Evolutionary conservation across 2,797 vertebrate genomes (phyloP).

Genomic region (Phyllotis vaccarum): DNA sequence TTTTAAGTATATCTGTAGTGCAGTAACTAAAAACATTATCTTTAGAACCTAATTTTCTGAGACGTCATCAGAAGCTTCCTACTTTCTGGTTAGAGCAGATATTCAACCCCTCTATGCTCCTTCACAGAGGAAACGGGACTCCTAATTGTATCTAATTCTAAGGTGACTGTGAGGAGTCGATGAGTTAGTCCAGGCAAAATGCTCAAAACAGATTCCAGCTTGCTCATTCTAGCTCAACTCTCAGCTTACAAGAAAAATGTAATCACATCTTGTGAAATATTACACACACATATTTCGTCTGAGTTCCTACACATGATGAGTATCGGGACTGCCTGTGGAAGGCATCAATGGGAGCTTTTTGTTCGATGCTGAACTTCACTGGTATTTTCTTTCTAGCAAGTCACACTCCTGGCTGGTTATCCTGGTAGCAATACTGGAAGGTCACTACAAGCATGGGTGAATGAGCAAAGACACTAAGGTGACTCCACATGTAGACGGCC

Average conservation of each 20-base stretch:
- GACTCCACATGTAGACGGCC: constrained; percentile 36
- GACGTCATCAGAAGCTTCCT: neutral
- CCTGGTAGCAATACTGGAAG: constrained; percentile 24
- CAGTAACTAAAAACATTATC: neutral
- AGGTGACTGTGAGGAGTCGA: neutral
- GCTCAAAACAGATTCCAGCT: constrained; percentile 30
- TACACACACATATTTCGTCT: neutral
- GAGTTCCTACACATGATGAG: constrained; percentile 6
- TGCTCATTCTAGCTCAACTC: neutral
- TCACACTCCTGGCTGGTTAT: constrained; percentile 42
- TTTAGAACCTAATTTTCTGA: neutral
- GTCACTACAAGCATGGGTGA: neutral
- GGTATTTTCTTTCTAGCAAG: constrained; percentile 55
- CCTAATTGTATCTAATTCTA: neutral
- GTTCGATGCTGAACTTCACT: constrained; percentile 29
- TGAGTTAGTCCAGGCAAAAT: neutral
- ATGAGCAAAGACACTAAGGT: neutral
- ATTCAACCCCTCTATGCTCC: constrained; percentile 14
- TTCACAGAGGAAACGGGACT: neutral
- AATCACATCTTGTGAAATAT: neutral
- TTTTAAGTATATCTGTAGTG: neutral
- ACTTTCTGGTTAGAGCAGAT: neutral
- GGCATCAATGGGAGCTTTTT: neutral
- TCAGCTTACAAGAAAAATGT: neutral
- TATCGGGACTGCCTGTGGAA: constrained; percentile 49